Percentiles rank a stretch among this genome's conserved stretches.
phyloP scores from a whole-genome alignment of 2,797 vertebrate genomes.

The Oreochromis mossambicus region DNA sequence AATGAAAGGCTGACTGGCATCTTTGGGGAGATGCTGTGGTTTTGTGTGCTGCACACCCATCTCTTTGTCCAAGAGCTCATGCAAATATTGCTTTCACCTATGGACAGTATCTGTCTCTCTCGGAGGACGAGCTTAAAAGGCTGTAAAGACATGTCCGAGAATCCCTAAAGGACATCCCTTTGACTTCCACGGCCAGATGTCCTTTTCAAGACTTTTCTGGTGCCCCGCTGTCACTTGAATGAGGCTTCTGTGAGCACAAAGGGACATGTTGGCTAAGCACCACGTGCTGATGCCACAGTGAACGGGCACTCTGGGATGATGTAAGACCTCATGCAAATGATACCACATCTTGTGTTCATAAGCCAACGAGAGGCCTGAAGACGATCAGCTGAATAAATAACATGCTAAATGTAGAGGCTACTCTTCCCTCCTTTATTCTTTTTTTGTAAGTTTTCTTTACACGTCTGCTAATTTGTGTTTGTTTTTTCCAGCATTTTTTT shows the following conservation, averaged over 20 bases:
- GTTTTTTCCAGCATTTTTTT: fast-evolving
- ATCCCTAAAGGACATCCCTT: constrained; percentile 53
- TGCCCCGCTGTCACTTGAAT: constrained; percentile 59
- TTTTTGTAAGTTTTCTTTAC: background rate
- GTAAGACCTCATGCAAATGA: constrained; percentile 67
- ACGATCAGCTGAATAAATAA: constrained; percentile 30
- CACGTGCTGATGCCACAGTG: constrained; percentile 64
- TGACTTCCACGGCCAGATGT: constrained; percentile 66
- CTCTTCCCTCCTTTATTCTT: background rate
- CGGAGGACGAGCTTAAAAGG: constrained; percentile 25
- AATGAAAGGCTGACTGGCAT: constrained; percentile 49
- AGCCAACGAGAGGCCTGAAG: constrained; percentile 15
- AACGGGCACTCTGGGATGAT: constrained; percentile 58
- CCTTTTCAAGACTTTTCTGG: constrained; percentile 60
- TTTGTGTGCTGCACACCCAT: constrained; percentile 28
- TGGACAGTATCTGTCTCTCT: constrained; percentile 45
- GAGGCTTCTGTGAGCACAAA: constrained; percentile 62
- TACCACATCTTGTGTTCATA: constrained; percentile 46
- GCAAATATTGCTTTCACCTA: constrained; percentile 48
- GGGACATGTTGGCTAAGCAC: constrained; percentile 60
- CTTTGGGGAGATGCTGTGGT: constrained; percentile 39
- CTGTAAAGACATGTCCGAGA: constrained; percentile 40
- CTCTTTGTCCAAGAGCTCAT: constrained; percentile 41
- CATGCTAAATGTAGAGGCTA: background rate
- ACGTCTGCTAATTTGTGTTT: background rate